Percentiles rank a stretch among this genome's conserved stretches.
Evolutionary conservation across 2,888 invertebrate species (phyloP).

Genomic region (Acronicta leporina): DNA sequence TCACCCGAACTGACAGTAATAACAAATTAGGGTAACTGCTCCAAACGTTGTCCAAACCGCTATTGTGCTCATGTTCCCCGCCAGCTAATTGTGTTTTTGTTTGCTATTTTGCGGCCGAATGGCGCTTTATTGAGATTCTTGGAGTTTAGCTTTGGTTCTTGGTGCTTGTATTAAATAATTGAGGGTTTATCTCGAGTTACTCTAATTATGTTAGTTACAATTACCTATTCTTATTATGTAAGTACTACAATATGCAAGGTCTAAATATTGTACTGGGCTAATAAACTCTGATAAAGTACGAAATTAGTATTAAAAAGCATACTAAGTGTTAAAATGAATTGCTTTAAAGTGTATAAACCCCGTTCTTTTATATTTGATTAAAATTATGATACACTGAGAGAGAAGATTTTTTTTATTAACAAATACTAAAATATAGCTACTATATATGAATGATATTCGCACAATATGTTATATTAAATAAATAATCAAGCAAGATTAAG

Average conservation of each 20-base stretch:
- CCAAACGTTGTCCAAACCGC: slow-evolving; percentile 68
- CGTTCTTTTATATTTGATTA: too few relatives aligned
- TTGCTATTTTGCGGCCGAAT: slow-evolving; percentile 78
- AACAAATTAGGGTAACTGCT: slow-evolving; percentile 84
- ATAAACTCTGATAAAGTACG: too few relatives aligned
- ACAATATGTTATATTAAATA: slow-evolving; percentile 17
- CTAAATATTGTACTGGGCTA: too few relatives aligned
- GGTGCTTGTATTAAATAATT: slow-evolving; percentile 43
- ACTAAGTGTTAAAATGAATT: too few relatives aligned
- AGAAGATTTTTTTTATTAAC: too few relatives aligned
- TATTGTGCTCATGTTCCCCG: slow-evolving; percentile 73
- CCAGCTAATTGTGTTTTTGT: slow-evolving; percentile 84
- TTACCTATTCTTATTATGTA: background rate
- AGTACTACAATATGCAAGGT: background rate
- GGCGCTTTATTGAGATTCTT: slow-evolving; percentile 64
- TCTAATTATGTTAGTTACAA: slow-evolving; percentile 4
- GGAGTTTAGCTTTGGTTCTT: slow-evolving; percentile 36
- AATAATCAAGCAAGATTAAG: slow-evolving; percentile 50
- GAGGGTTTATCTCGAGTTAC: slow-evolving; percentile 29
- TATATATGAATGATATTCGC: too few relatives aligned
- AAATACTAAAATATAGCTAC: too few relatives aligned
- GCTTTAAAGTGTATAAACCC: too few relatives aligned
- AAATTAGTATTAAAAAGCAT: too few relatives aligned
- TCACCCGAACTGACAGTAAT: slow-evolving; percentile 74
- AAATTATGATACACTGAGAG: too few relatives aligned